Evolutionary conservation across 2,888 invertebrate species (phyloP).

Genomic region (Hedychridium roseum): DNA sequence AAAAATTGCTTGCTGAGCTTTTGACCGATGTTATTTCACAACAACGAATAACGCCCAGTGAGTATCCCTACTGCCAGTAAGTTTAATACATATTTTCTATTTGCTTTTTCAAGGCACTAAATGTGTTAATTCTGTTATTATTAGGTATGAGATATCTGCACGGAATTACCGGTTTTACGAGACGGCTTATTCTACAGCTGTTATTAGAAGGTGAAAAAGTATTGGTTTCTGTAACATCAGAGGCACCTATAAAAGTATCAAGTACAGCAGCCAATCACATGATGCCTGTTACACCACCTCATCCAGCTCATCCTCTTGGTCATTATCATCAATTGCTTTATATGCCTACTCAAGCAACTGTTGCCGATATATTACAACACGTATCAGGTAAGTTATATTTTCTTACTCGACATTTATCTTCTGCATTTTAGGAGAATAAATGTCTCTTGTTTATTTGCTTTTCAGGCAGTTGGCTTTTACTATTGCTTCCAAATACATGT

Average conservation of each 20-base stretch:
- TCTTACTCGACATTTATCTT: neutral
- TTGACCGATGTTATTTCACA: slow-evolving; percentile 79
- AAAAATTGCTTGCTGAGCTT: slow-evolving; percentile 81
- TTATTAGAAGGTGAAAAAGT: slow-evolving; percentile 87
- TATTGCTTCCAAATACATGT: slow-evolving; percentile 52
- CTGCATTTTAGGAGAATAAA: neutral
- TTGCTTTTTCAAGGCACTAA: neutral
- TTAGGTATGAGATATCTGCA: slow-evolving; percentile 62
- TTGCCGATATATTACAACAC: slow-evolving; percentile 77
- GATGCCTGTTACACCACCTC: slow-evolving; percentile 61
- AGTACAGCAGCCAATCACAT: slow-evolving; percentile 44
- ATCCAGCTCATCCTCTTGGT: slow-evolving; percentile 78
- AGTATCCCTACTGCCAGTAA: slow-evolving; percentile 21
- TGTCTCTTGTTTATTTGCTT: neutral
- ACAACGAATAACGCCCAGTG: slow-evolving; percentile 65
- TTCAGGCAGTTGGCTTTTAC: slow-evolving; percentile 54
- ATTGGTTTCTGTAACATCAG: slow-evolving; percentile 73
- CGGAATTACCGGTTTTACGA: slow-evolving; percentile 87
- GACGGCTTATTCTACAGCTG: slow-evolving; percentile 85
- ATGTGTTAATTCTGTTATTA: slow-evolving; percentile 7
- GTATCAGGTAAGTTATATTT: slow-evolving; percentile 47
- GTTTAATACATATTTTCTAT: slow-evolving; percentile 1
- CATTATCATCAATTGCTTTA: slow-evolving; percentile 77
- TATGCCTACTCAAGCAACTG: slow-evolving; percentile 79
- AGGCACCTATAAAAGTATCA: slow-evolving; percentile 55